Evolutionary conservation across 1,140 invertebrate genomes (phyloP).

Genomic region (Homarus americanus): DNA sequence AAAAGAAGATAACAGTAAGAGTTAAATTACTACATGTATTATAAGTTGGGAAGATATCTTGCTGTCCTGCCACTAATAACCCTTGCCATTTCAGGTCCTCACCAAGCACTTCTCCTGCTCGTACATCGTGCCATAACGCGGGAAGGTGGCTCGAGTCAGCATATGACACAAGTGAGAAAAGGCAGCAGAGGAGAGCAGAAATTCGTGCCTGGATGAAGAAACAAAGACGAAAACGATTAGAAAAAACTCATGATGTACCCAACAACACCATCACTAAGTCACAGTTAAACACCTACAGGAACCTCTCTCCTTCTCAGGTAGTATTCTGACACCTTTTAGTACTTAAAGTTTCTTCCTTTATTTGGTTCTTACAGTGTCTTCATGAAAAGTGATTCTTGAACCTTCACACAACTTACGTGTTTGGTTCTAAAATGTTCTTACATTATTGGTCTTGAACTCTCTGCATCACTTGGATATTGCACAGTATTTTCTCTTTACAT

Average conservation of each 20-base stretch:
- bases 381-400: neutral
- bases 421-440: neutral
- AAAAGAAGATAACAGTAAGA: too few species aligned
- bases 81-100: conserved; percentile 3
- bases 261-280: neutral
- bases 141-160: neutral
- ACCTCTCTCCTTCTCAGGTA: conserved; percentile 4
- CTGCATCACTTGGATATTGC: too few species aligned
- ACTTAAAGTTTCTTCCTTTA: neutral
- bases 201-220: conserved; percentile 37
- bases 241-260: neutral
- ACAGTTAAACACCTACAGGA: neutral
- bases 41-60: neutral
- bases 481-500: too few species aligned
- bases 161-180: neutral
- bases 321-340: neutral
- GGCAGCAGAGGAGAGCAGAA: conserved; percentile 20
- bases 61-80: neutral
- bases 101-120: neutral
- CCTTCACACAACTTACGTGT: neutral
- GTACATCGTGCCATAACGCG: neutral
- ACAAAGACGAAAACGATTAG: neutral
- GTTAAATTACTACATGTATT: too few species aligned
- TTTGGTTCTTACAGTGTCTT: neutral
- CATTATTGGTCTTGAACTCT: too few species aligned